phyloP scores from a whole-genome alignment of 2,888 invertebrate species.

The Machimus atricapillus region DNA sequence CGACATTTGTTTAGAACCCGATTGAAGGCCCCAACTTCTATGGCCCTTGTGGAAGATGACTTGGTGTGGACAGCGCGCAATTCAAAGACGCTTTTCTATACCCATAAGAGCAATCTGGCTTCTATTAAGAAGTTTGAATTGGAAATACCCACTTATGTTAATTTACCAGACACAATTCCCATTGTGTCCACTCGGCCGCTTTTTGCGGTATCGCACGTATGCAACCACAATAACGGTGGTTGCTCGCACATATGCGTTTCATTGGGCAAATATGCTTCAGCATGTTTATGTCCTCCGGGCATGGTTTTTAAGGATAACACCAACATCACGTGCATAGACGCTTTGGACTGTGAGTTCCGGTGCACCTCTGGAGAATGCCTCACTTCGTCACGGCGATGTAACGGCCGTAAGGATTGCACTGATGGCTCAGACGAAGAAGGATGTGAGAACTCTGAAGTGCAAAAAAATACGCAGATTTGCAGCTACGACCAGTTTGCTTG shows the following conservation, averaged over 20 bases:
- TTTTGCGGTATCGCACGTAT: constrained; percentile 64
- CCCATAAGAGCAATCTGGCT: constrained; percentile 63
- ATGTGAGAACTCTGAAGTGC: constrained; percentile 59
- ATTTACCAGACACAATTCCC: constrained; percentile 46
- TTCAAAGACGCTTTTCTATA: constrained; percentile 69
- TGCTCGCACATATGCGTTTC: constrained; percentile 80
- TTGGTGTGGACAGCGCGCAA: constrained; percentile 74
- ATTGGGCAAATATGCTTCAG: constrained; percentile 54
- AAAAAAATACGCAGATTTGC: constrained; percentile 59
- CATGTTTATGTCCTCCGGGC: constrained; percentile 74
- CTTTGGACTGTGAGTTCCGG: constrained; percentile 64
- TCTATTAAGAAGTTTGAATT: constrained; percentile 57
- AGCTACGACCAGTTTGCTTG: constrained; percentile 64
- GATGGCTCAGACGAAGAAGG: constrained; percentile 66
- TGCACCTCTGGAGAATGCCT: constrained; percentile 68
- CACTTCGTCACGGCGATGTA: constrained; percentile 65
- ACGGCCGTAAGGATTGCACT: constrained; percentile 67
- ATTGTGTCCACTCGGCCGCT: constrained; percentile 41
- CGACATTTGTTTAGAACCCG: constrained; percentile 63
- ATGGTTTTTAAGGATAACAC: constrained; percentile 63
- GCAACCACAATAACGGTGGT: constrained; percentile 67
- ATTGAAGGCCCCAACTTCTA: constrained; percentile 65
- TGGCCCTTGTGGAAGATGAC: constrained; percentile 70
- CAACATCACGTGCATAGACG: constrained; percentile 67
- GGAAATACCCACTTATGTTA: constrained; percentile 53